Conservation (phyloP, 2,888 invertebrate species). For the Clostera curtula region DNA sequence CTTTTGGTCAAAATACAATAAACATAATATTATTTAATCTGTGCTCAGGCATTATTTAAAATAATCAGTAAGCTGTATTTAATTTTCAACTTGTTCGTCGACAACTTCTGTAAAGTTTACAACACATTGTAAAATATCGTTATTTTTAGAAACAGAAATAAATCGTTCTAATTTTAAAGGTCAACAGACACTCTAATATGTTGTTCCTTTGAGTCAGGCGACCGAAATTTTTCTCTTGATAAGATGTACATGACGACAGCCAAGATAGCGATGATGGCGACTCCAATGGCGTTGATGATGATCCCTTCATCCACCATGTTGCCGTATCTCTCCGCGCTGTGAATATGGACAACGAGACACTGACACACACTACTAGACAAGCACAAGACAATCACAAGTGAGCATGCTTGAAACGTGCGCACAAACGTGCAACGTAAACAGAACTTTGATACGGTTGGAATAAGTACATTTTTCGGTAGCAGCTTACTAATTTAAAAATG, state of each 20-base stretch:
- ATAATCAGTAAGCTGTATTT: too few species aligned
- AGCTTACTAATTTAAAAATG: neutral
- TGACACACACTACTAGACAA: conserved; percentile 20
- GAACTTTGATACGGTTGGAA: neutral
- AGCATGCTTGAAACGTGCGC: conserved; percentile 2
- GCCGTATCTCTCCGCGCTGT: conserved; percentile 71
- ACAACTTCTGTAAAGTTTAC: too few species aligned
- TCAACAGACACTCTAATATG: conserved; percentile 75
- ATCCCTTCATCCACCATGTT: conserved; percentile 78
- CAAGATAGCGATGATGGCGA: conserved; percentile 77
- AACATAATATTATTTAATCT: too few species aligned
- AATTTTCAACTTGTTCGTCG: too few species aligned
- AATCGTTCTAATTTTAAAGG: conserved; percentile 45
- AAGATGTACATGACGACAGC: conserved; percentile 80
- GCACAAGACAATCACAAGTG: conserved; percentile 16
- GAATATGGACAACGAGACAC: conserved; percentile 46
- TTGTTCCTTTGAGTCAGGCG: conserved; percentile 50
- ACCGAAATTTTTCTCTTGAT: conserved; percentile 74
- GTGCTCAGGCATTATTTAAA: too few species aligned
- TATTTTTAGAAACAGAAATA: too few species aligned
- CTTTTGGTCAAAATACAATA: too few species aligned
- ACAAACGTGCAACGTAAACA: conserved; percentile 1
- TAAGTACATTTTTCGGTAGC: neutral
- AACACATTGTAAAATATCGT: too few species aligned
- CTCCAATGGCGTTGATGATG: conserved; percentile 81